Percentiles rank a stretch among this genome's conserved stretches.
These are phyloP conservation scores for Synchiropus splendidus DNA, from an alignment of 2,113 vertebrate genomes.

Conservation along the genomic window DNA sequence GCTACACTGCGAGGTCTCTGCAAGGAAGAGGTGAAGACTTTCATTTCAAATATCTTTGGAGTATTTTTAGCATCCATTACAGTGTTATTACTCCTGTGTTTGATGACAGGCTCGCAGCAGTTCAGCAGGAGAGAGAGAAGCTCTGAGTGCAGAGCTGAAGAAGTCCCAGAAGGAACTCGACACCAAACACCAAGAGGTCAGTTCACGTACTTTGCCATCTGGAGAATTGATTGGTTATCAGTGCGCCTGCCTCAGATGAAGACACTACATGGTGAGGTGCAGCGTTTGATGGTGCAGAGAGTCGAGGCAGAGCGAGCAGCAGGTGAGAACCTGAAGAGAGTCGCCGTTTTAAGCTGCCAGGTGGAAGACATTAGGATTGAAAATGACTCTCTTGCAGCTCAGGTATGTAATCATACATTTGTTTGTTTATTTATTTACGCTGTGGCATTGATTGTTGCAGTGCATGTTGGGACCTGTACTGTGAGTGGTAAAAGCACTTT, in stretches of 20 bases:
- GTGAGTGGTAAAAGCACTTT: no score
- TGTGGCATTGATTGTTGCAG: no score
- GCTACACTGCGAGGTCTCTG: no score
- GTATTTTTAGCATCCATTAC: no score
- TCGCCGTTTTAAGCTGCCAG: conserved; percentile 26
- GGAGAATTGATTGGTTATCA: no score
- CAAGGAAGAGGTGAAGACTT: no score
- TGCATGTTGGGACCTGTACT: no score
- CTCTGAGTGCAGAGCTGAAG: conserved; percentile 33
- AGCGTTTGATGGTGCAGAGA: conserved; percentile 45
- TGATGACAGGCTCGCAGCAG: no score
- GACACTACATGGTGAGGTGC: conserved; percentile 57
- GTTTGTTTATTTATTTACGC: no score
- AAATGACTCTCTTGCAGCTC: conserved; percentile 25
- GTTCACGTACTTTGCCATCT: not conserved
- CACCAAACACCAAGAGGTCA: conserved; percentile 56
- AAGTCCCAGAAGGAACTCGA: conserved; percentile 49
- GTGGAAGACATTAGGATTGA: conserved; percentile 35
- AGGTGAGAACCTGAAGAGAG: conserved; percentile 21
- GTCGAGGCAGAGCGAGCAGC: conserved; percentile 44
- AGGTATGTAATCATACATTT: conserved; percentile 28
- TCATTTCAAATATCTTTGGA: no score
- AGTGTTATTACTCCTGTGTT: no score
- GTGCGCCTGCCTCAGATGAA: conserved; percentile 39
- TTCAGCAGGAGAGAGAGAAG: no score